Percentiles rank a stretch among this genome's conserved stretches.
phyloP scores from a whole-genome alignment of 2,888 invertebrate genomes.

The Willowsia nigromaculata region DNA sequence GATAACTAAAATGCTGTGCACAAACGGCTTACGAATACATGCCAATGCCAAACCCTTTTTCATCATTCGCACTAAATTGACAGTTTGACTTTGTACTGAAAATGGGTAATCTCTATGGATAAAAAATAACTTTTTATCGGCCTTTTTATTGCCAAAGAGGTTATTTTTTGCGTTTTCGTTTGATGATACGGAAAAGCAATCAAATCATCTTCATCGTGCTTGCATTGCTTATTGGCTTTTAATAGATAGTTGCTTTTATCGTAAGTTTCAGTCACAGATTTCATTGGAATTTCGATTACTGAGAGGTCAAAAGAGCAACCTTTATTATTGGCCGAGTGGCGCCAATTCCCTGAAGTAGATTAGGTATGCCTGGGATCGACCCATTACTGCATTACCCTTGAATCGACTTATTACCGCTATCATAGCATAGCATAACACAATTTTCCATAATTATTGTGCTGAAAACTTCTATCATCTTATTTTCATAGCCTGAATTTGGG shows the following conservation, averaged over 20 bases:
- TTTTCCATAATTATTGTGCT: too few relatives aligned
- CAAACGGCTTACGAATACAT: background rate
- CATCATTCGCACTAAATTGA: background rate
- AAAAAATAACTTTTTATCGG: background rate
- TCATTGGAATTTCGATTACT: background rate
- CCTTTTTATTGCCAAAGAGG: background rate
- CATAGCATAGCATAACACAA: too few relatives aligned
- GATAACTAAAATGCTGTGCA: background rate
- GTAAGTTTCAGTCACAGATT: background rate
- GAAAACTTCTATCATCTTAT: too few relatives aligned
- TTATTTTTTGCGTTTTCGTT: background rate
- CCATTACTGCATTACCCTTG: background rate
- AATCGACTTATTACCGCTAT: too few relatives aligned
- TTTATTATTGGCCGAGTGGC: background rate
- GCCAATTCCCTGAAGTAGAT: background rate
- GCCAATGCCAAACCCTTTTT: background rate
- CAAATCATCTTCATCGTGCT: background rate
- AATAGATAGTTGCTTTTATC: background rate
- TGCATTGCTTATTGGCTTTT: too few relatives aligned
- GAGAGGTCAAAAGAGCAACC: constrained; percentile 16
- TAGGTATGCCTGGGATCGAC: background rate
- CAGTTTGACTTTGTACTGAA: background rate
- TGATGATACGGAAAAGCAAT: background rate
- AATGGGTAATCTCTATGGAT: background rate
- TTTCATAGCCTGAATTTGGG: too few relatives aligned